These are phyloP conservation scores for Orthonevra nobilis DNA, from an alignment of 2,888 invertebrate species.

Conservation along the genomic window DNA sequence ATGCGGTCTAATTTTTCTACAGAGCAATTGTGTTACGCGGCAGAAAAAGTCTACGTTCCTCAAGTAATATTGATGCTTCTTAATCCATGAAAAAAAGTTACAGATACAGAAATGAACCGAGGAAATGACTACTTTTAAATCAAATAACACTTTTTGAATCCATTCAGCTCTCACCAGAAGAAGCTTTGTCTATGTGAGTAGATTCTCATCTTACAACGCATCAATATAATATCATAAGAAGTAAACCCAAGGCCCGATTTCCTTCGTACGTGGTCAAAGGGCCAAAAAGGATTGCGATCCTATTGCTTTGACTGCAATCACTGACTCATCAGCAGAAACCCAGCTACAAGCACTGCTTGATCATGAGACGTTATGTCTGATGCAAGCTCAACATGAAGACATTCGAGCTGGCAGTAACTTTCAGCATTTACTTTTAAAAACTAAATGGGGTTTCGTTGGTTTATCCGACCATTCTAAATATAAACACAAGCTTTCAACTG, in stretches of 20 bases:
- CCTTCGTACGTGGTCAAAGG: background rate
- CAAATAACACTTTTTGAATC: background rate
- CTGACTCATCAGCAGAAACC: background rate
- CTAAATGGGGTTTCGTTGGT: slow-evolving; percentile 1
- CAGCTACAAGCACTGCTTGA: background rate
- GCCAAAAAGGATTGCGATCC: background rate
- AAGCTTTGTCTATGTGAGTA: slow-evolving; percentile 12
- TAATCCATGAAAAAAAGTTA: background rate
- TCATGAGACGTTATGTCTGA: background rate
- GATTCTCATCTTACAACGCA: slow-evolving; percentile 8
- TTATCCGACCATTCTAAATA: background rate
- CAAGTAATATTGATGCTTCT: background rate
- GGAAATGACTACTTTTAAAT: background rate
- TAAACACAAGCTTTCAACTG: background rate
- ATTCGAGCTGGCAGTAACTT: background rate
- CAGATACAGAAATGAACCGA: background rate
- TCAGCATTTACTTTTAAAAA: background rate
- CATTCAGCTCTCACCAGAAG: background rate
- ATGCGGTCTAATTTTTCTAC: background rate
- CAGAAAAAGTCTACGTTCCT: background rate
- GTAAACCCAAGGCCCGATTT: slow-evolving; percentile 5
- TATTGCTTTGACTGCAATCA: slow-evolving; percentile 3
- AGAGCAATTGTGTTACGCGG: background rate
- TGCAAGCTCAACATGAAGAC: background rate
- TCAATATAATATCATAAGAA: slow-evolving; percentile 3